Conservation (phyloP, 1,140 invertebrate species). For the Drosophila santomea region DNA sequence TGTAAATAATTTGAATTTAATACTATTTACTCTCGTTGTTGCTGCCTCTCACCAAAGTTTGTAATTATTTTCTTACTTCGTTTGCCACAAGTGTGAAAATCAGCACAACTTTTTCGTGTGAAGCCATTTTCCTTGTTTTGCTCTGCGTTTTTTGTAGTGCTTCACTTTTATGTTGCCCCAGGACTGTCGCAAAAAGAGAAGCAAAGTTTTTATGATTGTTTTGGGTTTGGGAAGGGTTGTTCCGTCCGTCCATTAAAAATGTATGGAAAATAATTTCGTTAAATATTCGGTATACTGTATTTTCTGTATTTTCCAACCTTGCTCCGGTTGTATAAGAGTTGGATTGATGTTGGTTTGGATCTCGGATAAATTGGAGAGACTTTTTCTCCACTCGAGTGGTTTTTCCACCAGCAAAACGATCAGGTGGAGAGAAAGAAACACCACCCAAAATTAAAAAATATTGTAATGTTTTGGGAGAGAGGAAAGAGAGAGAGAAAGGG, state of each 20-base stretch:
- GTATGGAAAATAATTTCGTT: constrained; percentile 46
- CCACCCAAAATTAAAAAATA: constrained; percentile 35
- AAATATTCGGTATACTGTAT: constrained; percentile 27
- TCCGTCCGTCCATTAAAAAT: constrained; percentile 52
- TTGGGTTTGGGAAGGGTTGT: constrained; percentile 1
- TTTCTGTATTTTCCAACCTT: neutral
- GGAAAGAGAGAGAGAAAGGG: neutral
- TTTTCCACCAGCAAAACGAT: constrained; percentile 45
- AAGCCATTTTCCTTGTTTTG: constrained; percentile 62
- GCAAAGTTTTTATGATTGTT: constrained; percentile 45
- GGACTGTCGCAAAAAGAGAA: constrained; percentile 34
- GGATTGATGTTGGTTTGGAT: constrained; percentile 22
- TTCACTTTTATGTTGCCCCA: constrained; percentile 50
- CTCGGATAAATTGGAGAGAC: constrained; percentile 24
- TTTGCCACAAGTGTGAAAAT: constrained; percentile 79
- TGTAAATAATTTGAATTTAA: constrained; percentile 57
- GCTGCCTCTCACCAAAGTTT: constrained; percentile 55
- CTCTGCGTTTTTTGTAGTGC: constrained; percentile 9
- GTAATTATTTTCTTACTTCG: constrained; percentile 78
- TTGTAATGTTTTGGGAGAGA: neutral
- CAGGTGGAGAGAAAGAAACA: constrained; percentile 28
- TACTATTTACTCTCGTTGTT: constrained; percentile 43
- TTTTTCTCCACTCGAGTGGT: constrained; percentile 10
- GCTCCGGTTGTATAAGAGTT: constrained; percentile 28
- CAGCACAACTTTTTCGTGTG: constrained; percentile 72